These are phyloP conservation scores for Nomada goodeniana DNA, from an alignment of 2,888 invertebrate species.

Conservation along the genomic window DNA sequence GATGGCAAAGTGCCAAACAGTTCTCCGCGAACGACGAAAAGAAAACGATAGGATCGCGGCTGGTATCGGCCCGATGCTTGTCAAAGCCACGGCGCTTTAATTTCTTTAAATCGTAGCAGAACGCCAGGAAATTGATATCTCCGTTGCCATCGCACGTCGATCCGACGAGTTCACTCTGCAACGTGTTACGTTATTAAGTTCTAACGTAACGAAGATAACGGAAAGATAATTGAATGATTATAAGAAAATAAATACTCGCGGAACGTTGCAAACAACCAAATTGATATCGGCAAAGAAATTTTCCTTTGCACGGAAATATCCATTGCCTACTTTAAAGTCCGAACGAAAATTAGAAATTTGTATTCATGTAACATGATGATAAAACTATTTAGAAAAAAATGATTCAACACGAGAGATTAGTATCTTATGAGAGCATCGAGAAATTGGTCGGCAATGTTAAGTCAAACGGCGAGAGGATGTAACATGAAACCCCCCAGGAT, in stretches of 20 bases:
- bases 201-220: not conserved
- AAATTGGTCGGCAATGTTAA: slow-evolving; percentile 6
- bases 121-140: slow-evolving; percentile 33
- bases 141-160: slow-evolving; percentile 22
- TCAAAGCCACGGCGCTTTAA: slow-evolving; percentile 56
- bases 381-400: not conserved
- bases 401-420: too few species aligned
- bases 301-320: too few species aligned
- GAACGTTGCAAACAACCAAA: too few species aligned
- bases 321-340: too few species aligned
- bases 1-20: slow-evolving; percentile 63
- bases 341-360: too few species aligned
- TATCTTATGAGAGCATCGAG: not conserved
- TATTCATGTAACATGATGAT: too few species aligned
- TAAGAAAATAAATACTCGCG: not conserved
- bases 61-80: slow-evolving; percentile 48
- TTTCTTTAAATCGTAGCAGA: slow-evolving; percentile 51
- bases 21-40: slow-evolving; percentile 53
- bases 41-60: slow-evolving; percentile 40
- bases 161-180: not conserved
- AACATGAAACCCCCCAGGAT: slow-evolving; percentile 25
- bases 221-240: not conserved
- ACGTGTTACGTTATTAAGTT: not conserved
- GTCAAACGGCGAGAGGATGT: not conserved
- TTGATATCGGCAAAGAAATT: too few species aligned